Base-by-base conservation (phyloP, 2,888 invertebrate species). In the Acronicta aceris region DNA sequence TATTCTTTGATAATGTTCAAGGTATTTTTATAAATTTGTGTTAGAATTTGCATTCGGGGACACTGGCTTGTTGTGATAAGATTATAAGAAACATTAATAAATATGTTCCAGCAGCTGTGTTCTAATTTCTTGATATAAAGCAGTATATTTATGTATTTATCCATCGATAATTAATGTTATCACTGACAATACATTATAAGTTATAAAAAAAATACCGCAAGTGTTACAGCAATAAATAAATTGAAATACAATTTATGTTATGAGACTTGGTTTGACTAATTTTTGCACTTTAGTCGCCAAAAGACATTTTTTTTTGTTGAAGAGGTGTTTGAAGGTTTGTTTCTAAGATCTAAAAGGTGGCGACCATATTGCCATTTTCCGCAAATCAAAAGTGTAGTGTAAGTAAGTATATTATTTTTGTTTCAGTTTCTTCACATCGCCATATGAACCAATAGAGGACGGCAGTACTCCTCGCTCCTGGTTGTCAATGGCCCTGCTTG, bases 401-500 rank as follows among this genome's bases (percentile, higher is more conserved):
- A 12, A 10, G 4, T 33, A 33, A 12, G 12, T 33, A 12, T 30
- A 12, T 12, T 36, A 25, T 10, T 63, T 45, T 53, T 61, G 38
- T 81, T 85, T 0, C 83, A 95, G 95, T 47, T 95, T 85, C 74
- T 95, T 95, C 84, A 94, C 95, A 33, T 93, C 94, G 0, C 94
- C 95, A 3, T 95, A 92, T 71, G 95, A 94, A 83, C 91, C 91
- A 0, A 82, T 86, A 0, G 89, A 90, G n/a, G 94, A 92, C 60
- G 74, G 74, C 42, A 83, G 76, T 52, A 53, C 65, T 2, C 50
- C 65, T 15, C 95, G 96, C 21, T 95, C 96, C 48, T 96, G 97
- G 96, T 92, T 97, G 36, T 89, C 97, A 33, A 95, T 96, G 55
- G 96, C 96, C 15, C 88, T 97, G 65, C 91, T 97, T 21, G 96